Evolutionary conservation across 2,113 vertebrate species (phyloP).

Genomic region (Cottus gobio): DNA sequence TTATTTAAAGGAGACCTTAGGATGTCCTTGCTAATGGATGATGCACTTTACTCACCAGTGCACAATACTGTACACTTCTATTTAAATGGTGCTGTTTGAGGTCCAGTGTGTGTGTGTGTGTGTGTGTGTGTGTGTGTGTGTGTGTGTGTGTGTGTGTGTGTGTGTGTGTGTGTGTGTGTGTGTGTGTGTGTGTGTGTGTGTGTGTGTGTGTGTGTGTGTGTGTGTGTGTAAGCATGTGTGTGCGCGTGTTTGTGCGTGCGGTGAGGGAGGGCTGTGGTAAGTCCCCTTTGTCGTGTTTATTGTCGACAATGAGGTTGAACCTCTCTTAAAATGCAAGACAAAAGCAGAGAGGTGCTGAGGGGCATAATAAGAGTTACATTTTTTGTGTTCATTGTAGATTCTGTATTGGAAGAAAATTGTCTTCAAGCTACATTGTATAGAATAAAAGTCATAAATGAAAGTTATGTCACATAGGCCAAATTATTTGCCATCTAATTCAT

Average conservation of each 20-base stretch:
- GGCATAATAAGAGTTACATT: too few relatives aligned
- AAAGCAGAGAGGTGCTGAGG: slow-evolving; percentile 66
- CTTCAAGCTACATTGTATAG: background rate
- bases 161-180: too few relatives aligned
- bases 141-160: too few relatives aligned
- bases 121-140: slow-evolving; percentile 38
- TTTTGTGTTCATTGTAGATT: background rate
- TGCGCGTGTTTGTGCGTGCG: slow-evolving; percentile 20
- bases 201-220: slow-evolving; percentile 11
- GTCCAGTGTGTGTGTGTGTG: slow-evolving; percentile 22
- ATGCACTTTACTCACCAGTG: slow-evolving; percentile 66
- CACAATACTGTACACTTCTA: slow-evolving; percentile 72
- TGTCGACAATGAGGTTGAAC: slow-evolving; percentile 65
- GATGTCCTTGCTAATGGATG: slow-evolving; percentile 72
- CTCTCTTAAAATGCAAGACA: slow-evolving; percentile 72
- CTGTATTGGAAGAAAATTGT: background rate
- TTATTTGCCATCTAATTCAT: background rate
- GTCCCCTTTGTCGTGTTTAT: slow-evolving; percentile 68
- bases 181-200: background rate
- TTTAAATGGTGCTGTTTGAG: slow-evolving; percentile 69
- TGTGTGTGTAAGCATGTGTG: slow-evolving; percentile 35
- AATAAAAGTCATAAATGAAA: background rate
- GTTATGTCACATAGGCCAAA: background rate
- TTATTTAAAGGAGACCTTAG: slow-evolving; percentile 70
- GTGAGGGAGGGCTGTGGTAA: slow-evolving; percentile 14